These are phyloP conservation scores for Leptopilina boulardi DNA, from an alignment of 1,140 invertebrate genomes.

Conservation along the genomic window DNA sequence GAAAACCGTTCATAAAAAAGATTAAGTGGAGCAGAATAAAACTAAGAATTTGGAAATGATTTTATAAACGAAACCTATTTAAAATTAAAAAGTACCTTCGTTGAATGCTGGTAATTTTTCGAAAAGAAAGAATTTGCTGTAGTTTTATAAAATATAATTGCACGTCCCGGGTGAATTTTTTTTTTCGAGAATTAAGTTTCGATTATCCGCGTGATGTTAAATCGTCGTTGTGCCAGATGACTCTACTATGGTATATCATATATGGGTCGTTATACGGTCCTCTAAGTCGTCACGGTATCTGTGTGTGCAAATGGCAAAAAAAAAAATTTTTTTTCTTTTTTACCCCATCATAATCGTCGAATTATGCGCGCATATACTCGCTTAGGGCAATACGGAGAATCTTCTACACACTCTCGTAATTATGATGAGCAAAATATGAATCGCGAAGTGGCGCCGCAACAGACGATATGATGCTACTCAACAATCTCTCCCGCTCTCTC, in stretches of 20 bases:
- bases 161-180: not conserved
- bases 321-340: no score
- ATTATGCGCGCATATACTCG: conserved; percentile 2
- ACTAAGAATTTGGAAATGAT: no score
- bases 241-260: not conserved
- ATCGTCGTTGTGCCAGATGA: conserved; percentile 1
- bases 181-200: conserved; percentile 1
- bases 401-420: conserved; percentile 18
- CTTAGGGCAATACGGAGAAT: conserved; percentile 3
- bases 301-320: not conserved
- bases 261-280: conserved; percentile 14
- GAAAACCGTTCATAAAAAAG: no score
- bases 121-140: not conserved
- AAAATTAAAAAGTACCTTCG: not conserved
- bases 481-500: not conserved
- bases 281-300: not conserved
- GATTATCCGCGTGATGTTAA: conserved; percentile 5
- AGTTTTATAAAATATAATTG: conserved; percentile 7
- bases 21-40: no score
- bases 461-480: not conserved
- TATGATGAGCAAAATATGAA: conserved; percentile 21
- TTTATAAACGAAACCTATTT: no score
- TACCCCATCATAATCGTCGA: conserved; percentile 5
- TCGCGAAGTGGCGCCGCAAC: conserved; percentile 4
- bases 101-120: not conserved